A percentile compares a stretch with the other conserved stretches of the same genome.
phyloP scores from a whole-genome alignment of 2,888 invertebrate species.

The Drosophila sordidapex region DNA sequence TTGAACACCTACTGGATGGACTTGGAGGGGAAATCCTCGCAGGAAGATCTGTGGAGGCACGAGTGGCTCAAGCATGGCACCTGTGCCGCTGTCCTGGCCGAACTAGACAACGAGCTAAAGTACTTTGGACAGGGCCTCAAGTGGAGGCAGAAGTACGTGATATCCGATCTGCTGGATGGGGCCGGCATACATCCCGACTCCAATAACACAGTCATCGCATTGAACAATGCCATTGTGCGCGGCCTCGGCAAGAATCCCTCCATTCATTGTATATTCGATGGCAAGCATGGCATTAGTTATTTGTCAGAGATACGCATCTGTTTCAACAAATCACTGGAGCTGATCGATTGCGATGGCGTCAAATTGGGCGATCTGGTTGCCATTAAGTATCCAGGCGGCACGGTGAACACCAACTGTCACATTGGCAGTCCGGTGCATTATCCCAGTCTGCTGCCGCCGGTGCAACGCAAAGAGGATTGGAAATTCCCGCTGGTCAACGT shows the following conservation, averaged over 20 bases:
- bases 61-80: conserved; percentile 95
- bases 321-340: conserved; percentile 88
- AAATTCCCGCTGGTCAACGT: conserved; percentile 86
- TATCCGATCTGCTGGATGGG: conserved; percentile 87
- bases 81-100: conserved; percentile 88
- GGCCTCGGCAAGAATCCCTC: conserved; percentile 87
- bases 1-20: conserved; percentile 90
- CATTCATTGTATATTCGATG: conserved; percentile 88
- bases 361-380: conserved; percentile 73
- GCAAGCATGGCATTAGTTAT: conserved; percentile 86
- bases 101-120: conserved; percentile 87
- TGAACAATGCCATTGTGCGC: conserved; percentile 86
- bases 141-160: conserved; percentile 87
- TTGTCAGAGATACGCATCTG: conserved; percentile 91
- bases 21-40: conserved; percentile 86
- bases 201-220: conserved; percentile 85
- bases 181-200: conserved; percentile 87
- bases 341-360: conserved; percentile 89
- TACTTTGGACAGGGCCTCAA: conserved; percentile 89
- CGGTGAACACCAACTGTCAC: conserved; percentile 88
- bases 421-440: conserved; percentile 86
- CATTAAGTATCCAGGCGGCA: conserved; percentile 80
- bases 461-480: conserved; percentile 75
- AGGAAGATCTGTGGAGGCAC: conserved; percentile 90
- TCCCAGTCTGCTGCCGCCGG: conserved; percentile 85